phyloP scores from a whole-genome alignment of 2,888 invertebrate species.

The Eubasilissa splendida region DNA sequence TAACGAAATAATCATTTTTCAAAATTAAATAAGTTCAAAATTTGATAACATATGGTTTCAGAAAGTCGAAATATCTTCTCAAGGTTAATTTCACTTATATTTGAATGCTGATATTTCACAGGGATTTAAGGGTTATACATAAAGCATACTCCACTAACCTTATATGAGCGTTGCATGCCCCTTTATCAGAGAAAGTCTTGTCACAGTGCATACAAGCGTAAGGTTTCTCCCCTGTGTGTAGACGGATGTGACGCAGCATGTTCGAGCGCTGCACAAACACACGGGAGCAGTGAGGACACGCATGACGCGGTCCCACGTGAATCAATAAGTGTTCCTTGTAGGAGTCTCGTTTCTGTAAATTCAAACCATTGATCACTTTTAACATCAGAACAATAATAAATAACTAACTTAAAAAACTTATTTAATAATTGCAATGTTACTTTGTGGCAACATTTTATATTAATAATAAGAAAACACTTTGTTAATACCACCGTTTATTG shows the following conservation, averaged over 20 bases:
- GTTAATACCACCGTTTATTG: no score
- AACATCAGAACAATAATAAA: background rate
- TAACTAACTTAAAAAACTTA: background rate
- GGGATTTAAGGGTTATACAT: background rate
- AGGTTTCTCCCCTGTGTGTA: conserved; percentile 74
- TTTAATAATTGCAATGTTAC: background rate
- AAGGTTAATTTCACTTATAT: no score
- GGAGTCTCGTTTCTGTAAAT: conserved; percentile 70
- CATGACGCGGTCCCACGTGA: conserved; percentile 74
- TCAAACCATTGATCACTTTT: background rate
- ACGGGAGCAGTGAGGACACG: conserved; percentile 75
- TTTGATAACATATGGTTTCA: no score
- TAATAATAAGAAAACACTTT: background rate
- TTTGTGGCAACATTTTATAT: background rate
- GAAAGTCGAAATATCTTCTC: no score
- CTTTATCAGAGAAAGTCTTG: conserved; percentile 73
- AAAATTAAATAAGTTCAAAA: no score
- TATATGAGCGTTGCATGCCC: conserved; percentile 72
- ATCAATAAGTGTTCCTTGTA: conserved; percentile 74
- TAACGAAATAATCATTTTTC: no score
- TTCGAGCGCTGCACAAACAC: conserved; percentile 75
- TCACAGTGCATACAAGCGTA: conserved; percentile 72
- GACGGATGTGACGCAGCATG: conserved; percentile 73
- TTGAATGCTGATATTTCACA: background rate
- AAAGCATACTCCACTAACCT: conserved; percentile 60